Evolutionary conservation across 2,888 invertebrate genomes (phyloP), one percentile per base, ranked within the genome.

Genomic region (Cerceris rybyensis): DNA sequence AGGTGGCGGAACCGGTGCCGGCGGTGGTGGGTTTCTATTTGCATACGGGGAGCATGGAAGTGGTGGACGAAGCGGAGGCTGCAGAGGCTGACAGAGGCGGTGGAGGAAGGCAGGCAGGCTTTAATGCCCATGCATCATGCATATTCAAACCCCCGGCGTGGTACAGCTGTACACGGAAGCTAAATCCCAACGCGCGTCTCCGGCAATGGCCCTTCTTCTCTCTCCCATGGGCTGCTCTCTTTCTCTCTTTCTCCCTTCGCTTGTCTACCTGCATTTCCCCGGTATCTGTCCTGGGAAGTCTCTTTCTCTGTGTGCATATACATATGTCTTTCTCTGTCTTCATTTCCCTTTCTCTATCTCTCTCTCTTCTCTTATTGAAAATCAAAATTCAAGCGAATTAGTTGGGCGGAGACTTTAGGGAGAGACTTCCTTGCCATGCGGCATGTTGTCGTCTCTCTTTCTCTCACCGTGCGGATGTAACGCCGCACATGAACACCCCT

Each of bases 91-190:
- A 4, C 57, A 77, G 66, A 68, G 81, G 72, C 72, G 78, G 71
- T 75, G 75, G 77, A 81, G 81, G 82, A 81, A 80, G 81, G 80
- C 86, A 80, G 81, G 80, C 86, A 86, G 87, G 90, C 90, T 91
- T 91, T 91, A 92, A 91, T 91, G 90, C 90, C 89, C 90, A 91
- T 92, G 91, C 91, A 91, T 92, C 92, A 92, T 92, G 90, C 91
- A 92, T 92, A 92, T 92, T 92, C 92, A 91, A 91, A 89, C 87
- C 88, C 88, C 87, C 88, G 85, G 78, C 85, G 79, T 86, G 90
- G 89, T 91, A 90, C 91, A 90, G 89, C 91, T 90, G 90, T 91
- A 90, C 89, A 87, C 87, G 88, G 88, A 91, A 90, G 91, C 91
- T 89, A 89, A 91, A 91, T 91, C 91, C 90, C 90, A 89, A 88